These are phyloP conservation scores for Drosophila antonietae DNA, from an alignment of 2,888 invertebrate genomes.

Conservation along the genomic window DNA sequence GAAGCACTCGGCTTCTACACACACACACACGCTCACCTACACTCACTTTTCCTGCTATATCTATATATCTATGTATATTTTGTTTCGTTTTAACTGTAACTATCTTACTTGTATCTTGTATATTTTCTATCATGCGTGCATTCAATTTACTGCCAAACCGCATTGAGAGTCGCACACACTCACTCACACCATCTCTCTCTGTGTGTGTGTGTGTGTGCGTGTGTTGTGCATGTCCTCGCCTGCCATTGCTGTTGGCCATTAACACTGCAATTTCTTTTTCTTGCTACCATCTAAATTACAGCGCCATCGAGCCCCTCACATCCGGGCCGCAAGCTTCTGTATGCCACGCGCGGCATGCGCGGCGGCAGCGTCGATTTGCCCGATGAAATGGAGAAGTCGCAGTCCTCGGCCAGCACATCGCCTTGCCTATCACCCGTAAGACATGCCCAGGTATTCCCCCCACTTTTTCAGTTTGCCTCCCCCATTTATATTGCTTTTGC, in stretches of 20 bases:
- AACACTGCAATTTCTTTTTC: slow-evolving; percentile 42
- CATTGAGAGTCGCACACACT: slow-evolving; percentile 29
- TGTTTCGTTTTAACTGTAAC: slow-evolving; percentile 26
- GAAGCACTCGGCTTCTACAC: slow-evolving; percentile 21
- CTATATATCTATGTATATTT: slow-evolving; percentile 27
- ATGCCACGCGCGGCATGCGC: slow-evolving; percentile 90
- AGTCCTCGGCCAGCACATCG: slow-evolving; percentile 96
- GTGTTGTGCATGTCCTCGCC: slow-evolving; percentile 37
- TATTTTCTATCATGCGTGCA: slow-evolving; percentile 61
- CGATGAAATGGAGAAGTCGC: slow-evolving; percentile 94
- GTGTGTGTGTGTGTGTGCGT: slow-evolving; percentile 14
- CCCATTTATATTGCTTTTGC: slow-evolving; percentile 12
- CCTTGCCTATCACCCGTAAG: slow-evolving; percentile 95
- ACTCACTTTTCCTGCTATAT: slow-evolving; percentile 18
- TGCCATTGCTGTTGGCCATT: slow-evolving; percentile 53
- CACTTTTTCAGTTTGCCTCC: slow-evolving; percentile 47
- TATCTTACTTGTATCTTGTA: slow-evolving; percentile 19
- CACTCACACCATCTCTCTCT: slow-evolving; percentile 1
- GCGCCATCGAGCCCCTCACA: slow-evolving; percentile 97
- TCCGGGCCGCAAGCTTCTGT: slow-evolving; percentile 91
- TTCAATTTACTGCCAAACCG: slow-evolving; percentile 56
- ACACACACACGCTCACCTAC: not conserved
- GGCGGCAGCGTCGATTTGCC: slow-evolving; percentile 98
- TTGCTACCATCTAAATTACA: slow-evolving; percentile 84
- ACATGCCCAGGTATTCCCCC: slow-evolving; percentile 85